phyloP scores from a whole-genome alignment of 2,113 vertebrate genomes.

The Phaethon lepturus region DNA sequence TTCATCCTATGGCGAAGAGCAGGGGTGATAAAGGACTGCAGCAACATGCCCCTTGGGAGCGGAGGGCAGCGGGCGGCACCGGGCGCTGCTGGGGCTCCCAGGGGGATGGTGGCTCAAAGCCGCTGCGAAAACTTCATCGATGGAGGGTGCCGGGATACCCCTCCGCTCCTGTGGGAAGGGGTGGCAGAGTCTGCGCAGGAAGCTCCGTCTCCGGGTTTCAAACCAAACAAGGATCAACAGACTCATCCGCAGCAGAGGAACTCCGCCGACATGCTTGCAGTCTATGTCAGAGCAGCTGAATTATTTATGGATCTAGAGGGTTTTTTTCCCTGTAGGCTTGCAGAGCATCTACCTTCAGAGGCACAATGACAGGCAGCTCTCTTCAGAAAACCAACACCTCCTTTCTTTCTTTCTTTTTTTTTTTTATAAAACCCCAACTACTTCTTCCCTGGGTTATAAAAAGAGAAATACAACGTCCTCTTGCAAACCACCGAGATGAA shows the following conservation, averaged over 20 bases:
- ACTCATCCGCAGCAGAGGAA: not conserved
- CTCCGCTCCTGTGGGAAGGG: not conserved
- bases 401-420: too few species aligned
- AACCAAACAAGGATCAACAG: not conserved
- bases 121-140: not conserved
- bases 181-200: not conserved
- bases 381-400: not conserved
- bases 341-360: not conserved
- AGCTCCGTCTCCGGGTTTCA: not conserved
- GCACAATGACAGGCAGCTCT: not conserved
- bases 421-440: not conserved
- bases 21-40: not conserved
- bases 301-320: not conserved
- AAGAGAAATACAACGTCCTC: not conserved
- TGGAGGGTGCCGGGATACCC: accelerated
- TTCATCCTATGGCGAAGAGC: not conserved
- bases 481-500: not conserved
- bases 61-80: accelerated
- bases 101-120: not conserved
- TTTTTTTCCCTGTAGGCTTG: not conserved
- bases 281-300: not conserved
- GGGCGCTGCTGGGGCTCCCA: not conserved
- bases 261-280: not conserved
- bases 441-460: not conserved
- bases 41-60: accelerated